Evolutionary conservation across 2,888 invertebrate species (phyloP), one percentile per base, ranked within the genome.

Genomic region (Amiota minor): DNA sequence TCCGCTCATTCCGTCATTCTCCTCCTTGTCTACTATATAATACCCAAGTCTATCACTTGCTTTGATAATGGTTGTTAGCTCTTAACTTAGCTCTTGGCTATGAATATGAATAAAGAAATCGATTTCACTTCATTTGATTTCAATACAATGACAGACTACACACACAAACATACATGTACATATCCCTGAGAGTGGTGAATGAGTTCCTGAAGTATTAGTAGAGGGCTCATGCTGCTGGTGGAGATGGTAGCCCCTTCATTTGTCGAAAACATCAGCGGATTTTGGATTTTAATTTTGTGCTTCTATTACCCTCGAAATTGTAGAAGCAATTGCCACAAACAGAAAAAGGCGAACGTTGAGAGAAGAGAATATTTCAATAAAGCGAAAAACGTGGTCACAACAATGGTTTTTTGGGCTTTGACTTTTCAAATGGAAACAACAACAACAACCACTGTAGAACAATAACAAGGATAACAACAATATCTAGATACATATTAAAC

Each of bases 81-180:
- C 70, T 70, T 76, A 72, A 73, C 78, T 75, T 76, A 72, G 74
- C 78, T 75, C 72, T 65, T 74, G 70, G 79, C 79, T 74, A 35
- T 35, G 77, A 70, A 86, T 86, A 84, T 86, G 80, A 84, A 86
- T 83, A 79, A 75, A 86, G 82, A 80, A 85, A 85, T 83, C 86
- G 83, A 85, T 83, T 84, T 84, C 86, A 84, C 83, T 83, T 86
- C 86, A 83, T 86, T 83, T 83, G 76, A 83, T 84, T 80, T 78
- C 76, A 65, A 65, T 65, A 45, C 65, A 23, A 2, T 23, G 47
- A n/a, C 16, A 59, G n/a, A 18, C 18, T 4, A 18, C 59, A 10
- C 20, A 12, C 20, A 18, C 59, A 53, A 6, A 53, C 14, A n/a
- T n/a, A n/a, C n/a, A n/a, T n/a, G n/a, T n/a, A 12, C 53, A 35